Evolutionary conservation across 2,113 vertebrate species (phyloP).

Genomic region (Lichenostomus cassidix): DNA sequence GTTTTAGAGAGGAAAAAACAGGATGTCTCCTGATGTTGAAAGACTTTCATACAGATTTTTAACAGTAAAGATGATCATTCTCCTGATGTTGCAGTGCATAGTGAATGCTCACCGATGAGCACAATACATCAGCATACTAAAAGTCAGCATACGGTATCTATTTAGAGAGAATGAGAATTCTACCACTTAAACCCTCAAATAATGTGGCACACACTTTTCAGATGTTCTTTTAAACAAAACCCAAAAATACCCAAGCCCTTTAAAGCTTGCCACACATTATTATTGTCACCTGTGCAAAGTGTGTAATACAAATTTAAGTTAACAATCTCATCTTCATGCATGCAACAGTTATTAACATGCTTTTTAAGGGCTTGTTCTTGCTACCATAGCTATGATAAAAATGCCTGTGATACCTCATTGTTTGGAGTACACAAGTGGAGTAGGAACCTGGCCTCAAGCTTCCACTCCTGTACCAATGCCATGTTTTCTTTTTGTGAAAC

Average conservation of each 20-base stretch:
- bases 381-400: background rate
- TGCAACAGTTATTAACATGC: background rate
- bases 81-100: background rate
- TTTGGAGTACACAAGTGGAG: accelerated
- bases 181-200: background rate
- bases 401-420: too few relatives aligned
- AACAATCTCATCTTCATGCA: background rate
- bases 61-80: background rate
- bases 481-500: background rate
- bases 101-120: background rate
- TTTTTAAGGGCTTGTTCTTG: background rate
- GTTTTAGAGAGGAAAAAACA: background rate
- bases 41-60: background rate
- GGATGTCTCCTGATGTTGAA: background rate
- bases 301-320: background rate
- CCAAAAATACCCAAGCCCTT: accelerated
- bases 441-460: background rate
- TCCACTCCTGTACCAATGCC: background rate
- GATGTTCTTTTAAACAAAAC: background rate
- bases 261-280: background rate
- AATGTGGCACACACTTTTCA: background rate
- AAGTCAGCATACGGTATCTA: background rate
- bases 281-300: background rate
- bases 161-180: background rate
- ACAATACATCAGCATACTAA: background rate